Conservation (phyloP, 2,888 invertebrate species). For the Lissocephala sabroskyi region DNA sequence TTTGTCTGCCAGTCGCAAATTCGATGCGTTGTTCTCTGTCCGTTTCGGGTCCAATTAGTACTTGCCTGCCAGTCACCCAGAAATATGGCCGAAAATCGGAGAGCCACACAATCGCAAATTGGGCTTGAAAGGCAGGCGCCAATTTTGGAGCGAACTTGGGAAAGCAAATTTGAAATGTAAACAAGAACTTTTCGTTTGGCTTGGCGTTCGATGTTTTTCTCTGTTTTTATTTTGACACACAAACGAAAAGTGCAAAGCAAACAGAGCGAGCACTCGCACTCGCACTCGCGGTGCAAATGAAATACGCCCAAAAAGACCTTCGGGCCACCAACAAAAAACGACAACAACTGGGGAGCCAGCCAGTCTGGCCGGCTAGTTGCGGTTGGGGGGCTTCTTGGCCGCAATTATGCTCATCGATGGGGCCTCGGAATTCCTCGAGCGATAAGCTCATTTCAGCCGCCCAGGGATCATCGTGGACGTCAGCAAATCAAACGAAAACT, state of each 20-base stretch:
- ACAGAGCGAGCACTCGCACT: no score
- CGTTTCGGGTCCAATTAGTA: slow-evolving; percentile 47
- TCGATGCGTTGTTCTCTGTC: no score
- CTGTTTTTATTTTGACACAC: slow-evolving; percentile 1
- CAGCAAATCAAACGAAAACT: no score
- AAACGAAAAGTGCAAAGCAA: slow-evolving; percentile 11
- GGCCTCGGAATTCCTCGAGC: no score
- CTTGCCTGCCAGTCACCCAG: slow-evolving; percentile 30
- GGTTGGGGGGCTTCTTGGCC: no score
- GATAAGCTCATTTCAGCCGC: no score
- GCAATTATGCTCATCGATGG: no score
- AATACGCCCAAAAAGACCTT: neutral
- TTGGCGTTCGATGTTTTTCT: neutral
- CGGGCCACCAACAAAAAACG: neutral
- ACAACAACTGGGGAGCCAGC: neutral
- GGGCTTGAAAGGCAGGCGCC: slow-evolving; percentile 3
- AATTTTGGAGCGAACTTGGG: neutral
- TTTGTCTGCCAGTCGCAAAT: no score
- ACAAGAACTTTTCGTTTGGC: neutral
- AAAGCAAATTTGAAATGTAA: neutral
- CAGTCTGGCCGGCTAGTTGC: no score
- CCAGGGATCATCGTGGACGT: no score
- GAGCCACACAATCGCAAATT: slow-evolving; percentile 6
- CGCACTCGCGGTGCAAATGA: neutral
- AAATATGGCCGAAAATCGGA: slow-evolving; percentile 21